Base-by-base conservation (phyloP, 1,140 invertebrate species). In the Orius laevigatus region DNA sequence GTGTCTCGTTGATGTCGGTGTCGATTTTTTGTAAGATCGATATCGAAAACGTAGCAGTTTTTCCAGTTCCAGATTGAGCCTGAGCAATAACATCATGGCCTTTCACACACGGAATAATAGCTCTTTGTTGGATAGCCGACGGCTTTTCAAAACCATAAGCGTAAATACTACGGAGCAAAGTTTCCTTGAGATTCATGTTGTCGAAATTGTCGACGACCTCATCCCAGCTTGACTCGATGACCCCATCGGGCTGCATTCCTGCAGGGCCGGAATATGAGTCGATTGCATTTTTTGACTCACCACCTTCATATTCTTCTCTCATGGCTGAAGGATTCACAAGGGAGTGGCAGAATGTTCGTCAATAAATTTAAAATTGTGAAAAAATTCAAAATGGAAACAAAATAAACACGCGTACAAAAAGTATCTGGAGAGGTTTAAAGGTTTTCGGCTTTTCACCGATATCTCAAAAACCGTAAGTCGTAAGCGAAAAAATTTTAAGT, bases 111-210 rank as follows among this genome's bases (percentile, higher is more conserved):
- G 96, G 96, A 64, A 96, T 80, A 63, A 99, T 98, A 55, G 95
- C 95, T 62, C 96, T 77, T 64, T 98, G 94, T 66, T 99, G 96
- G 67, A 99, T 99, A 57, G 95, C 93, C 9, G 96, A 99, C 51
- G 96, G 96, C 64, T 97, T 97, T 67, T 99, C 96, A 71, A 99
- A 99, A 80, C 96, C 96, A 73, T 98, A 98, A 54, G 90, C 91
- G 68, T 98, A 99, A 58, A 99, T 98, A 67, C 96, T 95, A 67
- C 95, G 74, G 12, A 98, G 70, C 31, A 99, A 74, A 63, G 92
- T 84, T 66, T 92, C 85, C 60, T 88, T 90, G 53, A 99, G 72
- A 60, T 85, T 81, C 95, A 99, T 98, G 64, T 97, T 87, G 78
- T 99, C 95, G 66, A 99, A 99, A 63, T 85, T 95, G 59, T 96